phyloP scores from a whole-genome alignment of 1,140 invertebrate genomes.

The Physella acuta region DNA sequence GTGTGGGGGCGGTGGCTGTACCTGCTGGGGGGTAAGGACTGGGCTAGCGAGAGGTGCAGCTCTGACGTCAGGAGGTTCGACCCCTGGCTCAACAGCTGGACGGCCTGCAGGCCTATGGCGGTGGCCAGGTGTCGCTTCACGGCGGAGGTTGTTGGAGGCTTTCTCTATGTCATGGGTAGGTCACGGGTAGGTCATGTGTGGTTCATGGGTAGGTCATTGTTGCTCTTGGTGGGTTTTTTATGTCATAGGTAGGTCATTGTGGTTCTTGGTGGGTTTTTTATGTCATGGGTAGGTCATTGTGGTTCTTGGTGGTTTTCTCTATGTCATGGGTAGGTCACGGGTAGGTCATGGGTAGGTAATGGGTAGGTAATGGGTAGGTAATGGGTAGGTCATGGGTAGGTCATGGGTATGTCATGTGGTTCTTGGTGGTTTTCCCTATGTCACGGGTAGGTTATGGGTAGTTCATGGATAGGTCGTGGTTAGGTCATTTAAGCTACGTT shows the following conservation, averaged over 20 bases:
- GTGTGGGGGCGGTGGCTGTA: slow-evolving; percentile 45
- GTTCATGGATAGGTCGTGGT: too few species aligned
- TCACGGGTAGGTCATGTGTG: neutral
- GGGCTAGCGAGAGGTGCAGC: slow-evolving; percentile 37
- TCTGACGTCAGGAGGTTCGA: slow-evolving; percentile 39
- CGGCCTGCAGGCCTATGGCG: slow-evolving; percentile 28
- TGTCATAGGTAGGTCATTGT: too few species aligned
- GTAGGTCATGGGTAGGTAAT: neutral
- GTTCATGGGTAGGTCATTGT: neutral
- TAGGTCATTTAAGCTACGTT: too few species aligned
- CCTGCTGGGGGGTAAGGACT: slow-evolving; percentile 50
- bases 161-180: slow-evolving; percentile 49
- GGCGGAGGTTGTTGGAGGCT: slow-evolving; percentile 42
- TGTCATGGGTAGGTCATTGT: too few species aligned
- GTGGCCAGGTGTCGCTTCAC: slow-evolving; percentile 44
- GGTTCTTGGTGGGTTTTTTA: too few species aligned
- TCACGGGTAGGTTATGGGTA: slow-evolving; percentile 40
- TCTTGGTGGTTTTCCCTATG: slow-evolving; percentile 44
- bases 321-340: slow-evolving; percentile 42
- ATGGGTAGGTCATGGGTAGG: too few species aligned
- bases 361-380: neutral
- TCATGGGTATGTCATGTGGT: too few species aligned
- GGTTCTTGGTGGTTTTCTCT: slow-evolving; percentile 45
- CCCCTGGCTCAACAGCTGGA: slow-evolving; percentile 41
- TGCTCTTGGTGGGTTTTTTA: too few species aligned